phyloP scores from a whole-genome alignment of 2,888 invertebrate genomes.

The Dasysyrphus tricinctus region DNA sequence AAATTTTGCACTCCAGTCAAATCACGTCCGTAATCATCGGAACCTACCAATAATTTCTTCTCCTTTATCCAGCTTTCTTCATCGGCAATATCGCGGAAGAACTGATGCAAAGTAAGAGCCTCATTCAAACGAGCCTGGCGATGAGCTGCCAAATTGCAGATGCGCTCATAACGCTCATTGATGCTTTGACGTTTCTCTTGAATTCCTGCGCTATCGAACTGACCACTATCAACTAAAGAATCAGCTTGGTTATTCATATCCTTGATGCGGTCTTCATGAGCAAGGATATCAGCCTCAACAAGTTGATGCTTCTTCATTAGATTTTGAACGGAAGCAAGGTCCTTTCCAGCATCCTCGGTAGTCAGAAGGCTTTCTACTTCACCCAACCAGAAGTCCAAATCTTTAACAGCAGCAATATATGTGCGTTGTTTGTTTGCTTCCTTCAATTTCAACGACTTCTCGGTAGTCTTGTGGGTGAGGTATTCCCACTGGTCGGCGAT shows the following conservation, averaged over 20 bases:
- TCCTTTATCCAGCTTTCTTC: slow-evolving; percentile 99
- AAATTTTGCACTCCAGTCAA: slow-evolving; percentile 99
- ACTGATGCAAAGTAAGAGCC: slow-evolving; percentile 98
- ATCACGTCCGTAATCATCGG: slow-evolving; percentile 99
- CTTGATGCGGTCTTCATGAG: slow-evolving; percentile 97
- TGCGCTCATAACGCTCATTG: slow-evolving; percentile 97
- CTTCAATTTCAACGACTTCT: slow-evolving; percentile 98
- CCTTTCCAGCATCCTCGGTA: slow-evolving; percentile 98
- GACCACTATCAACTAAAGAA: slow-evolving; percentile 96
- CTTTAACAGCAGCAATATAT: slow-evolving; percentile 99
- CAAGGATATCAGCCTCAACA: slow-evolving; percentile 98
- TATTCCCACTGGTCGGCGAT: slow-evolving; percentile 99
- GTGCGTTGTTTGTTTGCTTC: slow-evolving; percentile 99
- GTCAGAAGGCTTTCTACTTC: slow-evolving; percentile 98
- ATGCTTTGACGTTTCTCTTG: slow-evolving; percentile 97
- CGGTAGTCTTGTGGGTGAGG: slow-evolving; percentile 98
- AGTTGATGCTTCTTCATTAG: slow-evolving; percentile 99
- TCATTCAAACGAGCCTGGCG: slow-evolving; percentile 96
- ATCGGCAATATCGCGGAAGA: slow-evolving; percentile 99
- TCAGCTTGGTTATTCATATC: slow-evolving; percentile 98
- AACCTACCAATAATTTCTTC: slow-evolving; percentile 98
- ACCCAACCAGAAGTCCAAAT: slow-evolving; percentile 99
- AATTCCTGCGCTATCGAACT: slow-evolving; percentile 98
- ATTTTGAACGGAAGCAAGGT: slow-evolving; percentile 98
- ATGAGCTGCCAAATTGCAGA: slow-evolving; percentile 95